A percentile compares a stretch with the other conserved stretches of the same genome.
These are phyloP conservation scores for Tigriopus californicus DNA, from an alignment of 2,888 invertebrate species.

Conservation along the genomic window DNA sequence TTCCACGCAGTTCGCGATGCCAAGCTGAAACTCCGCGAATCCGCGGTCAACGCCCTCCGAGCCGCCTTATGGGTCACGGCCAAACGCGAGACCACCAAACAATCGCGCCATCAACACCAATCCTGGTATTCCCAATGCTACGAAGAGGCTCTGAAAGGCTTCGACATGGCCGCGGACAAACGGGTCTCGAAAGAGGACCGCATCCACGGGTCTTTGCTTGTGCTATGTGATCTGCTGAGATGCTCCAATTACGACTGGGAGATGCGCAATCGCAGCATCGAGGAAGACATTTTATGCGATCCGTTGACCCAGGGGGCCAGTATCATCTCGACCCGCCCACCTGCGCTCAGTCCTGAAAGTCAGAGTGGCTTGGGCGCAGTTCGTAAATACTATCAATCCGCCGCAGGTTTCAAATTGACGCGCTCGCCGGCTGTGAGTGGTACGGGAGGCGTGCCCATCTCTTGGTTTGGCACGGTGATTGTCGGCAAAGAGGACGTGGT, in stretches of 20 bases:
- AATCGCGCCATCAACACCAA: constrained; percentile 4
- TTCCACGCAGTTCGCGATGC: constrained; percentile 78
- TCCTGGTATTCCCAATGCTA: constrained; percentile 63
- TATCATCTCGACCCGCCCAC: background rate
- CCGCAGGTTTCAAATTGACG: background rate
- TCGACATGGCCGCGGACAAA: constrained; percentile 37
- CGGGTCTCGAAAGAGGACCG: constrained; percentile 50
- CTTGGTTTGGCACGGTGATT: constrained; percentile 14
- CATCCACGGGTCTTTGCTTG: constrained; percentile 75
- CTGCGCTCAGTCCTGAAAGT: background rate
- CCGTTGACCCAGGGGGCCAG: background rate
- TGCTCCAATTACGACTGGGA: constrained; percentile 79
- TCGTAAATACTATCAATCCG: constrained; percentile 2
- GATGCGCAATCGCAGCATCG: constrained; percentile 36
- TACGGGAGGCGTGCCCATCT: constrained; percentile 3
- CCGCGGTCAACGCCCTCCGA: constrained; percentile 79
- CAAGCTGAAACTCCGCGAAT: constrained; percentile 73
- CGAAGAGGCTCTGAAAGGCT: constrained; percentile 63
- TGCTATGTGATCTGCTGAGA: constrained; percentile 78
- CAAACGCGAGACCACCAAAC: constrained; percentile 55
- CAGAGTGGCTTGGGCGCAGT: background rate
- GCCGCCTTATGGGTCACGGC: constrained; percentile 86
- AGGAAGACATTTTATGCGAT: background rate
- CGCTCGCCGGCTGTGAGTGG: background rate
- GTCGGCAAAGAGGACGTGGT: constrained; percentile 11